These are phyloP conservation scores for Acipenser oxyrinchus DNA, from an alignment of 2,797 vertebrate species.

Conservation along the genomic window DNA sequence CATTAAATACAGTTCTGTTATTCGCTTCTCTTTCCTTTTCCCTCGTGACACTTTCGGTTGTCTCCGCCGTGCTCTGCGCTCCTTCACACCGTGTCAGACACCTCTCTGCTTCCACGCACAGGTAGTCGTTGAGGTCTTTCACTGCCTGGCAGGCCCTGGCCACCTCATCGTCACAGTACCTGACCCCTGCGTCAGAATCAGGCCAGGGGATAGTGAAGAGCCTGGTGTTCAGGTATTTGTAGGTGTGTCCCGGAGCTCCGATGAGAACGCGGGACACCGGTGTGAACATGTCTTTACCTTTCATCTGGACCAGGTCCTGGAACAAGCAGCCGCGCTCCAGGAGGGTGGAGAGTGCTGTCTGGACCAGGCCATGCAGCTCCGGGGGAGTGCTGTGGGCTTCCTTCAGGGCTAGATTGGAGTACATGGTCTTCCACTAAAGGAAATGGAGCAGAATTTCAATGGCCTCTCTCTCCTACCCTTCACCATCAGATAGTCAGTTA, in stretches of 20 bases:
- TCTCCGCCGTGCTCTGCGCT: conserved; percentile 44
- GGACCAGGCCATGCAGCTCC: conserved; percentile 71
- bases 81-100: conserved; percentile 28
- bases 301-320: conserved; percentile 82
- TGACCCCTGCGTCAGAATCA: no score
- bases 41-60: conserved; percentile 39
- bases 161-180: conserved; percentile 69
- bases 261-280: conserved; percentile 82
- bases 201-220: conserved; percentile 91
- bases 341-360: conserved; percentile 69
- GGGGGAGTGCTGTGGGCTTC: conserved; percentile 62
- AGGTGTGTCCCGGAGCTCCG: conserved; percentile 83
- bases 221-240: conserved; percentile 89
- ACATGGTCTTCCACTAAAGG: conserved; percentile 81
- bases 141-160: conserved; percentile 75
- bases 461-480: no score
- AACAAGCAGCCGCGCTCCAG: conserved; percentile 71
- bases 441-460: conserved; percentile 11
- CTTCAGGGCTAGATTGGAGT: conserved; percentile 74
- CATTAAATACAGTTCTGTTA: conserved; percentile 64
- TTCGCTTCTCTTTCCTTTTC: conserved; percentile 46
- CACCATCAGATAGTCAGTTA: no score
- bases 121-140: conserved; percentile 81
- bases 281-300: conserved; percentile 86
- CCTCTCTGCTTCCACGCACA: conserved; percentile 61